Conservation (phyloP, 2,888 invertebrate genomes). For the Lamproptera curius region DNA sequence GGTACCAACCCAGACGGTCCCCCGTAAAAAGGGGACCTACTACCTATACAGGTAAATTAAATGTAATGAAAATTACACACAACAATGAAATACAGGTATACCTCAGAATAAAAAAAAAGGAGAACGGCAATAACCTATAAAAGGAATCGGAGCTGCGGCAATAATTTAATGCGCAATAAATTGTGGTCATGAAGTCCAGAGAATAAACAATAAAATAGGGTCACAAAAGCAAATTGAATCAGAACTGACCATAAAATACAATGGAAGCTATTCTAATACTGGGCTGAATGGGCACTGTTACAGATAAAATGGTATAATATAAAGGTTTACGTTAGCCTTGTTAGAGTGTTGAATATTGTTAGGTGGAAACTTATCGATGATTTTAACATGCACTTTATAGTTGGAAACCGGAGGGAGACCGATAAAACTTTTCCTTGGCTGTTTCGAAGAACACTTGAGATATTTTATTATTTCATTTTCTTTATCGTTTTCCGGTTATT, state of each 20-base stretch:
- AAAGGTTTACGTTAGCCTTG: constrained; percentile 16
- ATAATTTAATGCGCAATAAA: no score
- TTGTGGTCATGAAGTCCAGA: no score
- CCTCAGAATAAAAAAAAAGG: no score
- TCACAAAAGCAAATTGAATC: constrained; percentile 19
- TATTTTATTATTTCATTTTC: background rate
- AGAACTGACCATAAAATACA: constrained; percentile 23
- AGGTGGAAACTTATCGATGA: background rate
- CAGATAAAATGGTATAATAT: constrained; percentile 20
- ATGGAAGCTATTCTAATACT: constrained; percentile 21
- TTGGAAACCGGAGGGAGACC: background rate
- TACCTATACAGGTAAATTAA: no score
- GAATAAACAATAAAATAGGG: constrained; percentile 10
- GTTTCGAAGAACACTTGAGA: background rate
- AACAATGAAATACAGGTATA: no score
- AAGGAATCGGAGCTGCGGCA: no score
- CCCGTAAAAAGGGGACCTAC: no score
- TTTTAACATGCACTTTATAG: background rate
- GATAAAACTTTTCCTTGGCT: background rate
- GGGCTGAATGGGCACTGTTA: constrained; percentile 18
- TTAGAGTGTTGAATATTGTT: constrained; percentile 12
- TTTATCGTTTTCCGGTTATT: no score
- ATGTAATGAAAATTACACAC: no score
- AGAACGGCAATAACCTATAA: no score
- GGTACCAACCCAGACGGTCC: no score